These are phyloP conservation scores for Cheilosia urbana DNA, from an alignment of 2,888 invertebrate species.

Conservation along the genomic window DNA sequence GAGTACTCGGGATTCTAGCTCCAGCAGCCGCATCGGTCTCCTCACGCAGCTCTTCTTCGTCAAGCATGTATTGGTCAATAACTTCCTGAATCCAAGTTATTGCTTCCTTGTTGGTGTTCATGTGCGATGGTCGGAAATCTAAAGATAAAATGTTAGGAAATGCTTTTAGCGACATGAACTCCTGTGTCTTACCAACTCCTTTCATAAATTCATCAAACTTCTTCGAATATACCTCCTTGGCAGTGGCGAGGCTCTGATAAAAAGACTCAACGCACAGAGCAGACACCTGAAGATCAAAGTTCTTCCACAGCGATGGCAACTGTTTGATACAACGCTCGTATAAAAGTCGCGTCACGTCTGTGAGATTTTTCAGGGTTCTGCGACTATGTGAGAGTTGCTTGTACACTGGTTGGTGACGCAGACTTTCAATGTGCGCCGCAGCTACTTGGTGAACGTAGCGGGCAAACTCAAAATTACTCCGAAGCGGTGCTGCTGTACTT, in stretches of 20 bases:
- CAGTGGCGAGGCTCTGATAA: constrained; percentile 81
- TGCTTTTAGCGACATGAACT: no score
- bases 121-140: constrained; percentile 77
- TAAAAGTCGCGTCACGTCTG: constrained; percentile 80
- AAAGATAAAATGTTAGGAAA: neutral
- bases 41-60: constrained; percentile 75
- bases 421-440: constrained; percentile 77
- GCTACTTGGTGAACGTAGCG: constrained; percentile 85
- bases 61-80: constrained; percentile 79
- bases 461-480: constrained; percentile 85
- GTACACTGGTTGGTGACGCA: constrained; percentile 80
- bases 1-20: constrained; percentile 77
- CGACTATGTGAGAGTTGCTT: constrained; percentile 81
- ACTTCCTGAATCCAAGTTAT: constrained; percentile 79
- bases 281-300: constrained; percentile 85
- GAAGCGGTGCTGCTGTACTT: constrained; percentile 83
- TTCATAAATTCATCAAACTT: constrained; percentile 81
- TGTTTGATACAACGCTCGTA: constrained; percentile 84
- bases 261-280: constrained; percentile 86
- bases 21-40: constrained; percentile 76
- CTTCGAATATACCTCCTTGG: constrained; percentile 79
- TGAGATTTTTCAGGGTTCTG: constrained; percentile 80
- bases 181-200: constrained; percentile 78
- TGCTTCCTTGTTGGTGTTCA: constrained; percentile 77
- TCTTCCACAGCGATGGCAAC: constrained; percentile 83